These are phyloP conservation scores for Vanessa atalanta DNA, from an alignment of 1,140 invertebrate species.

Conservation along the genomic window DNA sequence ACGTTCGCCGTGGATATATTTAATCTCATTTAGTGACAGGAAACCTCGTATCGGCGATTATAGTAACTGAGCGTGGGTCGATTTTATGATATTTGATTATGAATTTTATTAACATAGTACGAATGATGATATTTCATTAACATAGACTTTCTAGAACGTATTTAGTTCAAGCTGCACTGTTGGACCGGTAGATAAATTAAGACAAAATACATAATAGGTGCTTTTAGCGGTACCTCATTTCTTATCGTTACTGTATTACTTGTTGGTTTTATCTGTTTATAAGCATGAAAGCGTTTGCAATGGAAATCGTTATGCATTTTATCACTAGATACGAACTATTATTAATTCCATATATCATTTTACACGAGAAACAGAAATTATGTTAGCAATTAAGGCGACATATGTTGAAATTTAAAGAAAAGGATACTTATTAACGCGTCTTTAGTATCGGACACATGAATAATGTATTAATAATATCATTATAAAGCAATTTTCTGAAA, in stretches of 20 bases:
- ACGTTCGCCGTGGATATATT: constrained; percentile 60
- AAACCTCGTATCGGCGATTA: constrained; percentile 64
- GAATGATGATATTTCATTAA: constrained; percentile 41
- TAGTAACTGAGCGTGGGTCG: constrained; percentile 48
- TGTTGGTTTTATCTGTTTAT: constrained; percentile 36
- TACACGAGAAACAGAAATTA: background rate
- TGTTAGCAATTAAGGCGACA: background rate
- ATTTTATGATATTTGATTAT: constrained; percentile 35
- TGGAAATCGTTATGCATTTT: constrained; percentile 20
- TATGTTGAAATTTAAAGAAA: background rate
- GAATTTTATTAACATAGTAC: constrained; percentile 33
- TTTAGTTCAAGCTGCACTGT: constrained; percentile 34
- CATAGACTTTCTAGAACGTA: constrained; percentile 18
- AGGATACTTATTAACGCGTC: constrained; percentile 1
- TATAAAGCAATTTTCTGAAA: constrained; percentile 33
- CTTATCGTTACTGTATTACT: constrained; percentile 44
- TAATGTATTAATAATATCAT: constrained; percentile 9
- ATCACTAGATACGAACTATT: background rate
- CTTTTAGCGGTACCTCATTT: constrained; percentile 52
- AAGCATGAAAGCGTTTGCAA: constrained; percentile 33
- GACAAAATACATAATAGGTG: constrained; percentile 60
- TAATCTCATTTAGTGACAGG: constrained; percentile 77
- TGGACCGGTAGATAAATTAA: constrained; percentile 54
- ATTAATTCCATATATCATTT: background rate
- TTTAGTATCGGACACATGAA: background rate